phyloP scores from a whole-genome alignment of 2,888 invertebrate species.

The Leptinotarsa peninsularis region DNA sequence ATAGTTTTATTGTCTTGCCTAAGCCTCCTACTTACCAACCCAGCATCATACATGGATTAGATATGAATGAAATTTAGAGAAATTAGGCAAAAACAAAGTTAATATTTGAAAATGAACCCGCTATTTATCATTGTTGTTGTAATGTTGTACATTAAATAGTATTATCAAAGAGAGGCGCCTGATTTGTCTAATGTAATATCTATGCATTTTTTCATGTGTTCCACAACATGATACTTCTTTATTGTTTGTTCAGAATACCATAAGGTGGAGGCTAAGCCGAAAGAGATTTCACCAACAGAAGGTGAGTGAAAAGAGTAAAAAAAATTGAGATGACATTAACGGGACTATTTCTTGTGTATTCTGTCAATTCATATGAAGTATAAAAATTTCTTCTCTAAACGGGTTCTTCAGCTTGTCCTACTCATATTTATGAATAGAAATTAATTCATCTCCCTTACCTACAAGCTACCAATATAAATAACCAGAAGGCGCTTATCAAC shows the following conservation, averaged over 20 bases:
- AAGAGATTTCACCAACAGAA: slow-evolving; percentile 43
- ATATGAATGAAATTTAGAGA: no score
- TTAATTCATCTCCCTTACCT: slow-evolving; percentile 32
- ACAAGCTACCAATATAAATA: slow-evolving; percentile 34
- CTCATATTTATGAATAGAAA: slow-evolving; percentile 41
- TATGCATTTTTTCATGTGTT: not conserved
- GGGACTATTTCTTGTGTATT: slow-evolving; percentile 36
- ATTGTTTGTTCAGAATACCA: slow-evolving; percentile 38
- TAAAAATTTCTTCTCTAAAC: slow-evolving; percentile 31
- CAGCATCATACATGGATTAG: no score
- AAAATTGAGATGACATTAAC: slow-evolving; percentile 38
- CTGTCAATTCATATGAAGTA: slow-evolving; percentile 13
- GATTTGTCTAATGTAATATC: not conserved
- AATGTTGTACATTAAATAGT: no score
- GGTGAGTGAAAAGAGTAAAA: slow-evolving; percentile 42
- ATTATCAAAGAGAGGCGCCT: not conserved
- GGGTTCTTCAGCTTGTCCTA: slow-evolving; percentile 37
- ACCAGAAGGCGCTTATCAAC: not conserved
- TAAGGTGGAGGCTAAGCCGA: slow-evolving; percentile 58
- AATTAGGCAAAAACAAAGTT: no score
- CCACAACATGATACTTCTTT: not conserved
- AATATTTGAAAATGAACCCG: no score
- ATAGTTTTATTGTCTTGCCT: no score
- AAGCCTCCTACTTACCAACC: no score
- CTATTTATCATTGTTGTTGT: no score